Evolutionary conservation across 1,140 invertebrate genomes (phyloP).

Genomic region (Augochlora pura): DNA sequence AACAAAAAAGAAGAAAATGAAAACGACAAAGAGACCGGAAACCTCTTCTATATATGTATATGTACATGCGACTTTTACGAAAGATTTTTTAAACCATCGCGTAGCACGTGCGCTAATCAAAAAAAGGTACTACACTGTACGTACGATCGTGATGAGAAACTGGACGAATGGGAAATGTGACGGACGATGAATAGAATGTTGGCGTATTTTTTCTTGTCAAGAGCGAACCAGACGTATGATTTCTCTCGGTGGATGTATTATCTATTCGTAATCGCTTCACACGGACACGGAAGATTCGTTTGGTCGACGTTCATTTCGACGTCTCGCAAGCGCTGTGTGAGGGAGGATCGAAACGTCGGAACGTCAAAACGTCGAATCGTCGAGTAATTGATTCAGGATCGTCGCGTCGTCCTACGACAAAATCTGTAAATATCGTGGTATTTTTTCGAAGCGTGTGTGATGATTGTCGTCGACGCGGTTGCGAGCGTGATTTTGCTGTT

Average conservation of each 20-base stretch:
- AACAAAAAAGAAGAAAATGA: background rate
- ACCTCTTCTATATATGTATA: constrained; percentile 18
- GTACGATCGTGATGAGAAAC: background rate
- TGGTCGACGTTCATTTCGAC: constrained; percentile 12
- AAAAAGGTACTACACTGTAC: background rate
- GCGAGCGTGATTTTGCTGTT: constrained; percentile 10
- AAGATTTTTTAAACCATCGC: constrained; percentile 33
- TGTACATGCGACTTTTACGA: constrained; percentile 23
- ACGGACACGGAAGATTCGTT: background rate
- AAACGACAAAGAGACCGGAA: background rate
- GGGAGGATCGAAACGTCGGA: background rate
- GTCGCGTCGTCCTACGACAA: constrained; percentile 10
- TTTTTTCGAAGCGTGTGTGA: constrained; percentile 35
- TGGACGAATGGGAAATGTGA: background rate
- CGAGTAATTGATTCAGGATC: constrained; percentile 48
- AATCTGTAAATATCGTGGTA: constrained; percentile 47
- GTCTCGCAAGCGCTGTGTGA: constrained; percentile 15
- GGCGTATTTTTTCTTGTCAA: constrained; percentile 15
- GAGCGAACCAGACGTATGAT: background rate
- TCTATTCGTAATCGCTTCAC: constrained; percentile 20
- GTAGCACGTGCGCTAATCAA: constrained; percentile 23
- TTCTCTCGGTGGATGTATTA: constrained; percentile 1
- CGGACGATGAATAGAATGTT: background rate
- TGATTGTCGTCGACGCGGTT: constrained; percentile 19
- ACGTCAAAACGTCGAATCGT: background rate